These are phyloP conservation scores for Lochmaea crataegi DNA, from an alignment of 2,888 invertebrate genomes.

Conservation along the genomic window DNA sequence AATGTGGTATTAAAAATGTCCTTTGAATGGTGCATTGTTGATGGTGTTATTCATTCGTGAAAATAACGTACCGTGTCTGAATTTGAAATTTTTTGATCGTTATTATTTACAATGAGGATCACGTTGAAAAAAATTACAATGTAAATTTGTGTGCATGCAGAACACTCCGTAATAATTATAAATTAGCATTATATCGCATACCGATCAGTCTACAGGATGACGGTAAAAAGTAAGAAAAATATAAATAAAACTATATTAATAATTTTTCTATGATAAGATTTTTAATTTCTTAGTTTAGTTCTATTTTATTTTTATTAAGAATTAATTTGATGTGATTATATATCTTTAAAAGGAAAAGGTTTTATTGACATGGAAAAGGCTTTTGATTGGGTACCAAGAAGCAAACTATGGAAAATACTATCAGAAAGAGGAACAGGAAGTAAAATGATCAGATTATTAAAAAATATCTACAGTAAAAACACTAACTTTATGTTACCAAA, in stretches of 20 bases:
- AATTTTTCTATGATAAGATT: too few species aligned
- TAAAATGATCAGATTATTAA: too few species aligned
- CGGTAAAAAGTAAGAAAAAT: background rate
- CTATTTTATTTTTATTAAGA: too few species aligned
- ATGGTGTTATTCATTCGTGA: slow-evolving; percentile 13
- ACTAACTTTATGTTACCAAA: too few species aligned
- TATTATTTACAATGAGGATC: slow-evolving; percentile 14
- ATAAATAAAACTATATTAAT: too few species aligned
- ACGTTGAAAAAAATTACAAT: slow-evolving; percentile 18
- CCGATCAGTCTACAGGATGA: background rate
- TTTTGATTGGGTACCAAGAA: too few species aligned
- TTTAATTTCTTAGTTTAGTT: background rate
- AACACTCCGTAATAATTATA: slow-evolving; percentile 4
- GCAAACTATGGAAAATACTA: too few species aligned
- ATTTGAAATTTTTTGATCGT: slow-evolving; percentile 12
- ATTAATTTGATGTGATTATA: too few species aligned
- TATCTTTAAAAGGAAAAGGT: too few species aligned
- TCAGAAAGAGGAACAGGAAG: too few species aligned
- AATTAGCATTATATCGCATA: slow-evolving; percentile 12
- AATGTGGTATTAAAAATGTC: background rate
- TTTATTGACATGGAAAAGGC: too few species aligned
- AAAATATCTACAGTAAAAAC: too few species aligned
- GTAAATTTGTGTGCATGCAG: slow-evolving; percentile 15
- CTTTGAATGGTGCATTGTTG: slow-evolving; percentile 14
- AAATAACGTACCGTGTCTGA: slow-evolving; percentile 18